phyloP scores from a whole-genome alignment of 2,888 invertebrate genomes.

The Xanthia icteritia region DNA sequence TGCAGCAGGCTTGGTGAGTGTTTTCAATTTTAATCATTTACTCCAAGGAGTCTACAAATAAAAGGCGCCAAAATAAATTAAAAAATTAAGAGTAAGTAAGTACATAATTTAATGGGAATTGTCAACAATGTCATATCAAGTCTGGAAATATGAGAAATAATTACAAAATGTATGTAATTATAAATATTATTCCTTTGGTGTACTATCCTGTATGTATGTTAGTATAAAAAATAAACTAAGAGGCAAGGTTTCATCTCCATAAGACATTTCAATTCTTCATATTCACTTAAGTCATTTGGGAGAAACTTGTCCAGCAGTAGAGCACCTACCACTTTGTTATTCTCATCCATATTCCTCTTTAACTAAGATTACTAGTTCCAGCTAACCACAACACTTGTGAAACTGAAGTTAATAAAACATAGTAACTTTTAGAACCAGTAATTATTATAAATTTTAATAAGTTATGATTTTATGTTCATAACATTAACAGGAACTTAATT shows the following conservation, averaged over 20 bases:
- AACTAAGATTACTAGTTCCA: background rate
- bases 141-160: slow-evolving; percentile 27
- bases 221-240: background rate
- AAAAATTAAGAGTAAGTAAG: background rate
- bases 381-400: background rate
- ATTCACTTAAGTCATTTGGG: background rate
- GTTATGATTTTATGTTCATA: background rate
- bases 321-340: background rate
- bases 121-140: slow-evolving; percentile 29
- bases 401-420: background rate
- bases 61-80: background rate
- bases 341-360: background rate
- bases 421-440: background rate
- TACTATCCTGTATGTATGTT: background rate
- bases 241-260: too few relatives aligned
- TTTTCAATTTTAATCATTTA: background rate
- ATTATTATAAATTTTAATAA: background rate
- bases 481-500: background rate
- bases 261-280: background rate
- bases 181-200: background rate
- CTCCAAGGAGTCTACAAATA: slow-evolving; percentile 5
- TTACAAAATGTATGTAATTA: slow-evolving; percentile 30
- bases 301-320: too few relatives aligned
- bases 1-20: slow-evolving; percentile 83
- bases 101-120: background rate